Conservation (phyloP, 2,113 vertebrate species). For the Macrotus californicus region DNA sequence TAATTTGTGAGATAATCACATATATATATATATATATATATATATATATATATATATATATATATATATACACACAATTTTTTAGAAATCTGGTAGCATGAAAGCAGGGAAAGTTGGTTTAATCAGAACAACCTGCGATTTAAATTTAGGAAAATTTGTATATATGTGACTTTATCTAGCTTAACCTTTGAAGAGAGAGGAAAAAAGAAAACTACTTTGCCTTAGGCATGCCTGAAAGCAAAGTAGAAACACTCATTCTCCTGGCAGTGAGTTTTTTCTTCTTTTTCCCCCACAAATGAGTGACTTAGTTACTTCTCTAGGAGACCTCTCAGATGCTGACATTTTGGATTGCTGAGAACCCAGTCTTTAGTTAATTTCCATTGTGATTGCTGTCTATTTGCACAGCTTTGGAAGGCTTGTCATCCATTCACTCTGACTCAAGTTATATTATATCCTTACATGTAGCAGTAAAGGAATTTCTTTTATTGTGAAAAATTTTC, state of each 20-base stretch:
- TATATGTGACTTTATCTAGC: slow-evolving; percentile 5
- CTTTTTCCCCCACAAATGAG: not conserved
- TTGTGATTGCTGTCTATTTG: not conserved
- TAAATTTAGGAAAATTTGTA: slow-evolving; percentile 63
- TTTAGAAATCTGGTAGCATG: slow-evolving; percentile 42
- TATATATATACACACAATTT: not conserved
- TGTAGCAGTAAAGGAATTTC: not conserved
- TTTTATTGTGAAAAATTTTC: not conserved
- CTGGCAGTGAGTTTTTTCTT: not conserved
- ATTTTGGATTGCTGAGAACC: not conserved
- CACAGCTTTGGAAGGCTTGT: not conserved
- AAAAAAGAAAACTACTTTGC: slow-evolving; percentile 42
- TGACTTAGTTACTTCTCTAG: not conserved
- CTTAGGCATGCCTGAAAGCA: slow-evolving; percentile 52
- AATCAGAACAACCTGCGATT: slow-evolving; percentile 43
- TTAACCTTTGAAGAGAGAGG: not conserved
- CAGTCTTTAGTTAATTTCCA: slow-evolving; percentile 53
- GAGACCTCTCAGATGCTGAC: not conserved
- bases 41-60: not conserved
- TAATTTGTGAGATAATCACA: slow-evolving; percentile 47
- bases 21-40: not conserved
- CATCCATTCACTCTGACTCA: not conserved
- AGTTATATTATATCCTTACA: not conserved
- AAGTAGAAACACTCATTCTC: slow-evolving; percentile 53
- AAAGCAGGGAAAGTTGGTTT: slow-evolving; percentile 27